Evolutionary conservation across 2,113 vertebrate genomes (phyloP), one percentile per base, ranked within the genome.

Genomic region (Pogona vitticeps): DNA sequence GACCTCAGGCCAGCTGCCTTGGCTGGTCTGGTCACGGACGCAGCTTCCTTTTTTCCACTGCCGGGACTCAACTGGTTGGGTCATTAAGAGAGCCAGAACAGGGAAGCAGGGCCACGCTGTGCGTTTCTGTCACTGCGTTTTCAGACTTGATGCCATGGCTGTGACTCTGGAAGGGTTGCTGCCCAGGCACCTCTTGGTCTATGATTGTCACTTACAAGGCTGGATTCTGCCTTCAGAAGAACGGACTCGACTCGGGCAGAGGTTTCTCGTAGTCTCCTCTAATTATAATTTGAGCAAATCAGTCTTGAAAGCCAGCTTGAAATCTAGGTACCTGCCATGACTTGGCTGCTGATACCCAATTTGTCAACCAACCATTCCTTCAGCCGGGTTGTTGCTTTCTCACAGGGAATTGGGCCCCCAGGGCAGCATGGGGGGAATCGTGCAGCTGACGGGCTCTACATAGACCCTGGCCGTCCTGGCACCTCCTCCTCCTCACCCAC

Each of bases 1-100:
- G 0, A 93, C 90, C 88, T 2, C 0, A 15, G 79, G 87, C 88
- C 79, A 70, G 59, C 82, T 40, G 58, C 76, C 42, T 18, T 8
- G 9, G 1, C 81, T 3, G 65, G 6, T 61, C 2, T 0, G 72
- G 79, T 77, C 81, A 36, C 80, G 46, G 1, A 17, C 3, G 10
- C 15, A 13, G 31, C 28, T 28, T 46, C 28, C 21, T 46, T 52
- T 52, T 10, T 10, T 20, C 65, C 28, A 17, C 9, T 13, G 3
- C 42, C 46, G 21, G n/a, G 28, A 26, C 8, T 28, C 28, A 2
- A 17, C 36, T 42, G 12, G 56, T 9, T 17, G 17, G 3, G 15
- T 31, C 5, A 40, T 58, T 18, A 17, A 33, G 72, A 15, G 14
- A 18, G 2, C 40, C 58, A 31, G 33, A 73, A 10, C 31, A 3